phyloP scores from a whole-genome alignment of 2,888 invertebrate genomes.

The Thera obeliscata region DNA sequence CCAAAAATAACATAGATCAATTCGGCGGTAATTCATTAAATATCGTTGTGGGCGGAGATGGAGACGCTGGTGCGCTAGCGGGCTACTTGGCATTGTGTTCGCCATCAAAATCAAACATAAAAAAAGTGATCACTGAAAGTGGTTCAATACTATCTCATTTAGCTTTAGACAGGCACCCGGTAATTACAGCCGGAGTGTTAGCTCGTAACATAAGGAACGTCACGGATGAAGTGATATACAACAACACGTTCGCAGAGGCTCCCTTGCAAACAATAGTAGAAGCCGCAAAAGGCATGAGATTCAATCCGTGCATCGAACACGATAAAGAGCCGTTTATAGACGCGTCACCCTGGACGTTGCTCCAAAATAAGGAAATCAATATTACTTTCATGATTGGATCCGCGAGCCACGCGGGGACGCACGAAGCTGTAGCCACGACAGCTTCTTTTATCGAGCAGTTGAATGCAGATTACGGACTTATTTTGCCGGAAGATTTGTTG shows the following conservation, averaged over 20 bases:
- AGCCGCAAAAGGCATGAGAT: conserved; percentile 49
- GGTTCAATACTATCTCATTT: conserved; percentile 67
- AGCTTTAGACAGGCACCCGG: conserved; percentile 67
- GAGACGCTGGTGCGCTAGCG: conserved; percentile 63
- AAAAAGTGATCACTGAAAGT: conserved; percentile 70
- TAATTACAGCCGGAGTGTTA: conserved; percentile 56
- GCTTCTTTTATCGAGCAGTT: conserved; percentile 49
- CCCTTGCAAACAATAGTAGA: conserved; percentile 46
- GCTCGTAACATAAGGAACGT: conserved; percentile 55
- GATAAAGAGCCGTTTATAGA: conserved; percentile 53
- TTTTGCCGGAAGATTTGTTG: conserved; percentile 64
- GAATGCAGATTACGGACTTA: conserved; percentile 48
- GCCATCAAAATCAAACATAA: conserved; percentile 55
- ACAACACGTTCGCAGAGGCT: conserved; percentile 42
- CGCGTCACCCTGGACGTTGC: conserved; percentile 58
- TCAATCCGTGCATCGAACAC: conserved; percentile 63
- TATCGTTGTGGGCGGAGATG: conserved; percentile 69
- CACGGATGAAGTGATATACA: conserved; percentile 26
- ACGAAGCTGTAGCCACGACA: conserved; percentile 55
- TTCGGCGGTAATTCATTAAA: conserved; percentile 71
- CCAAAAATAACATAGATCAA: conserved; percentile 57
- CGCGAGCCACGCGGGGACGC: conserved; percentile 62
- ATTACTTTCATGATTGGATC: conserved; percentile 65
- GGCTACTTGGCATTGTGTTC: conserved; percentile 65
- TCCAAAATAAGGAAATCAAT: conserved; percentile 48